Percentiles rank a stretch among this genome's conserved stretches.
These are phyloP conservation scores for Pachyseris speciosa DNA, from an alignment of 64 coral and sea anemone species.

Conservation along the genomic window DNA sequence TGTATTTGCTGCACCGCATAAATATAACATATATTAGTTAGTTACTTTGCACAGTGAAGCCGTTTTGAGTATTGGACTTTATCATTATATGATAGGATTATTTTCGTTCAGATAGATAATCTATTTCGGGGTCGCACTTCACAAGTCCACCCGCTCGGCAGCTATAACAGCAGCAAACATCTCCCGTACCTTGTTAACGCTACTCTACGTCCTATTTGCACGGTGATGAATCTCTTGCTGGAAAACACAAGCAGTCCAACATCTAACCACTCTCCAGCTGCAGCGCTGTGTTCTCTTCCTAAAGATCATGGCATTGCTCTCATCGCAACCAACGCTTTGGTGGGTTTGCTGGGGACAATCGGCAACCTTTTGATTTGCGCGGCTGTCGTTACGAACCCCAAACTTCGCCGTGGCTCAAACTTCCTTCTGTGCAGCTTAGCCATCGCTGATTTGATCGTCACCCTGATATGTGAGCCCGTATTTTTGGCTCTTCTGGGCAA, in stretches of 20 bases:
- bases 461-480: background rate
- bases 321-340: background rate
- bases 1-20: too few relatives aligned
- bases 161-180: too few relatives aligned
- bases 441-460: conserved; percentile 3
- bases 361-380: conserved; percentile 4
- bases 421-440: conserved; percentile 12
- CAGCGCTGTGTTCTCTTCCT: background rate
- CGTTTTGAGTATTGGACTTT: too few relatives aligned
- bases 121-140: too few relatives aligned
- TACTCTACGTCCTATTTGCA: too few relatives aligned
- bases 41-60: too few relatives aligned
- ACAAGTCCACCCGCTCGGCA: too few relatives aligned
- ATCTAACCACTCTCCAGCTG: background rate
- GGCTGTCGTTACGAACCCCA: background rate
- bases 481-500: background rate
- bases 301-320: background rate
- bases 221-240: too few relatives aligned
- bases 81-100: too few relatives aligned
- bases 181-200: too few relatives aligned
- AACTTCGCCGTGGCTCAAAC: background rate
- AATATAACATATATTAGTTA: too few relatives aligned
- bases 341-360: background rate
- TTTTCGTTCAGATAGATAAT: too few relatives aligned
- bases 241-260: background rate